Evolutionary conservation across 2,888 invertebrate genomes (phyloP).

Genomic region (Crepidodera aurea): DNA sequence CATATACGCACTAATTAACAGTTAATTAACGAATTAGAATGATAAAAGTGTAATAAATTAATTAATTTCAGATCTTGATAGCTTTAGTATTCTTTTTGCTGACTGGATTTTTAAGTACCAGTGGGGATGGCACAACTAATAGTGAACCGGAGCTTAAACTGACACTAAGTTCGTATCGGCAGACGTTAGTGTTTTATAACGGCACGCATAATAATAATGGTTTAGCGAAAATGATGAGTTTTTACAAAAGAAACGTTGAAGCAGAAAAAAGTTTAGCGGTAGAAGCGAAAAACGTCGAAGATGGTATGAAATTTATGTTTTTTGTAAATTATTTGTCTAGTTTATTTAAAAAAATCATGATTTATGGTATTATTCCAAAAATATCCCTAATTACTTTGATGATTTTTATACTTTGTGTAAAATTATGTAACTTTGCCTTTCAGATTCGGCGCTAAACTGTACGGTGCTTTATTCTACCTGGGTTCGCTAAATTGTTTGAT

Average conservation of each 20-base stretch:
- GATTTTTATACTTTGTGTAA: too few relatives aligned
- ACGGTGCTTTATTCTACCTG: too few relatives aligned
- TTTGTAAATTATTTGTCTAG: too few relatives aligned
- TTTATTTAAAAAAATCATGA: too few relatives aligned
- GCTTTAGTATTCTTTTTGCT: constrained; percentile 39
- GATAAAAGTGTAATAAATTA: background rate
- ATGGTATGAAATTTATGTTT: constrained; percentile 23
- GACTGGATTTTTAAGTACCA: constrained; percentile 36
- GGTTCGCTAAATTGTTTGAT: too few relatives aligned
- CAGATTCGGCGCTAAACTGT: too few relatives aligned
- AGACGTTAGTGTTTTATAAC: constrained; percentile 52
- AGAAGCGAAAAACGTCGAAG: constrained; percentile 40
- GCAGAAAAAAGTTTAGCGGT: constrained; percentile 42
- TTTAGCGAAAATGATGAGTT: constrained; percentile 36
- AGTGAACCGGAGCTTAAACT: constrained; percentile 51
- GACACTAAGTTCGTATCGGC: constrained; percentile 54
- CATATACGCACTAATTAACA: too few relatives aligned
- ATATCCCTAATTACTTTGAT: too few relatives aligned
- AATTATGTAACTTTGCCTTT: too few relatives aligned
- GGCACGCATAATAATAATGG: constrained; percentile 25
- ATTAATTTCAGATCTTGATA: constrained; percentile 12
- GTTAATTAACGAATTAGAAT: too few relatives aligned
- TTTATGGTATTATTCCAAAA: too few relatives aligned
- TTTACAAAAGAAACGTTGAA: constrained; percentile 43
- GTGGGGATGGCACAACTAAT: constrained; percentile 13